Evolutionary conservation across 2,113 vertebrate species (phyloP).

Genomic region (Myrmecophaga tridactyla): DNA sequence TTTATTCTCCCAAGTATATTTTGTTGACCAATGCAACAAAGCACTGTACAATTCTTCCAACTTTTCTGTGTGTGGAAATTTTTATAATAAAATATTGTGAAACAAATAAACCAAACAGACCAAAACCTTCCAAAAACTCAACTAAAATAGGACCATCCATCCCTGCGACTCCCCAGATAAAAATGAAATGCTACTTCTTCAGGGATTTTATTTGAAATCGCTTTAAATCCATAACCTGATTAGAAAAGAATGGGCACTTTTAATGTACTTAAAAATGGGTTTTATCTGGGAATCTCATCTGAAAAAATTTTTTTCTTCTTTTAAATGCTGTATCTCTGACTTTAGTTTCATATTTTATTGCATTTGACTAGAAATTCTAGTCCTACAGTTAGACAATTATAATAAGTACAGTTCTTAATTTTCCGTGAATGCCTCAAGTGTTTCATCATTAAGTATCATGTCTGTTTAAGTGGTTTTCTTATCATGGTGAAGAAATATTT

Average conservation of each 20-base stretch:
- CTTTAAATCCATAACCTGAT: constrained; percentile 34
- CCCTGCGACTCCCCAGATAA: not conserved
- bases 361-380: constrained; percentile 25
- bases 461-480: not conserved
- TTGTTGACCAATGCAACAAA: not conserved
- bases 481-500: not conserved
- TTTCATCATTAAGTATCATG: not conserved
- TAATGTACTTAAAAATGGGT: not conserved
- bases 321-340: not conserved
- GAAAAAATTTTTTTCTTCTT: not conserved
- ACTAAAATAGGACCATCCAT: not conserved
- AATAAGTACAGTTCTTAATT: not conserved
- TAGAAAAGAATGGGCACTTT: not conserved
- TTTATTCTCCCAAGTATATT: constrained; percentile 38
- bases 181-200: not conserved
- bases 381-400: not conserved
- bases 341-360: not conserved
- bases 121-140: not conserved
- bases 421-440: constrained; percentile 2
- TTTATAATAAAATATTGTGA: constrained; percentile 26
- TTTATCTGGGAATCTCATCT: constrained; percentile 19
- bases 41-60: not conserved
- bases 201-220: constrained; percentile 31
- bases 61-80: not conserved
- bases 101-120: constrained; percentile 16